A percentile compares a stretch with the other conserved stretches of the same genome.
phyloP scores from a whole-genome alignment of 2,797 vertebrate species.

The Pelodytes ibericus region DNA sequence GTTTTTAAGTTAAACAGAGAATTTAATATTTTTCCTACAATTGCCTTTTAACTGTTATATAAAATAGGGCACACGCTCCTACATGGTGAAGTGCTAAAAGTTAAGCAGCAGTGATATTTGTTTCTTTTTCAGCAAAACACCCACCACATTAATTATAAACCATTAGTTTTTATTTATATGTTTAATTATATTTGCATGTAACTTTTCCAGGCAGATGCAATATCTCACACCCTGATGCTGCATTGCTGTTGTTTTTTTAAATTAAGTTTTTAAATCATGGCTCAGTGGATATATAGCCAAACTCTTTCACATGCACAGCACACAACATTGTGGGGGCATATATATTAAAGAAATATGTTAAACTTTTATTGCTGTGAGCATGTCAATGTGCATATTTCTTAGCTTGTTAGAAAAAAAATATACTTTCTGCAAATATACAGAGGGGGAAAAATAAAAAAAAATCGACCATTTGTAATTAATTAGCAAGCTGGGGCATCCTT shows the following conservation, averaged over 20 bases:
- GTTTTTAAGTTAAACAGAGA: too few species aligned
- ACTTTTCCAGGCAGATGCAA: not conserved
- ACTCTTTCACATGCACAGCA: not conserved
- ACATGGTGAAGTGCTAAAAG: too few species aligned
- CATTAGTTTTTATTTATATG: slow-evolving; percentile 48
- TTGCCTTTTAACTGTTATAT: too few species aligned
- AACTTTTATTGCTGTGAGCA: not conserved
- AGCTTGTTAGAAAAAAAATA: not conserved
- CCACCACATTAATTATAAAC: slow-evolving; percentile 26
- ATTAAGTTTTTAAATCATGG: slow-evolving; percentile 40
- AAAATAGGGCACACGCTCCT: too few species aligned
- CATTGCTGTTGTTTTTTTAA: slow-evolving; percentile 36
- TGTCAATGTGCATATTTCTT: not conserved
- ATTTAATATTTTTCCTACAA: too few species aligned
- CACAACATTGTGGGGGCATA: not conserved
- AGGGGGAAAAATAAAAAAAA: slow-evolving; percentile 8
- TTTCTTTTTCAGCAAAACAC: not conserved
- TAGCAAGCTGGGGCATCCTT: slow-evolving; percentile 19
- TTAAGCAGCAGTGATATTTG: too few species aligned
- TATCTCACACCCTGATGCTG: slow-evolving; percentile 17
- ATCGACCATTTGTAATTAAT: slow-evolving; percentile 41
- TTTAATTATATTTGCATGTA: slow-evolving; percentile 48
- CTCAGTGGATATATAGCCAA: slow-evolving; percentile 1
- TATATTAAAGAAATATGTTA: not conserved
- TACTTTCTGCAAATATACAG: not conserved